These are phyloP conservation scores for Proisotoma minuta DNA, from an alignment of 2,888 invertebrate genomes.

Conservation along the genomic window DNA sequence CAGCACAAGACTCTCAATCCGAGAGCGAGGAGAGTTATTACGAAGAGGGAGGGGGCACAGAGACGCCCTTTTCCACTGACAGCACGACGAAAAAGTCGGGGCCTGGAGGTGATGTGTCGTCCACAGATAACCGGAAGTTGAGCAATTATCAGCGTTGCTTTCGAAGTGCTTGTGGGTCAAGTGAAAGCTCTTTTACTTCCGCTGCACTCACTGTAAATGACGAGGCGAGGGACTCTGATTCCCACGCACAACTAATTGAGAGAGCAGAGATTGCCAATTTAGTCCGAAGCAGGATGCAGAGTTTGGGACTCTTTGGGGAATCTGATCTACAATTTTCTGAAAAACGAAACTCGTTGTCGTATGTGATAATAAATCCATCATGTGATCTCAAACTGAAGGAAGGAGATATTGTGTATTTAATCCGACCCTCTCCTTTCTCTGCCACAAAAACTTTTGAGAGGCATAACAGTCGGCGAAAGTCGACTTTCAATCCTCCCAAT, in stretches of 20 bases:
- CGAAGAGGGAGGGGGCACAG: conserved; percentile 29
- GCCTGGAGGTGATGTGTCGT: conserved; percentile 23
- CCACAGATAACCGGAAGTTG: conserved; percentile 19
- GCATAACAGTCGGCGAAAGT: conserved; percentile 78
- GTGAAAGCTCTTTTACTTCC: conserved; percentile 41
- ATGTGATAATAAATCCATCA: conserved; percentile 96
- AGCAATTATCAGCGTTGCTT: conserved; percentile 35
- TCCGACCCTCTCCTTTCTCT: conserved; percentile 89
- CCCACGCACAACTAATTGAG: conserved; percentile 87
- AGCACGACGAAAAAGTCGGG: conserved; percentile 33
- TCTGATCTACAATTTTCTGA: conserved; percentile 69
- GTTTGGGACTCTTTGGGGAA: conserved; percentile 86
- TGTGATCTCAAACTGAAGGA: conserved; percentile 93
- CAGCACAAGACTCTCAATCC: conserved; percentile 71
- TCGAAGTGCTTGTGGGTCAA: conserved; percentile 43
- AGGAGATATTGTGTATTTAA: conserved; percentile 82
- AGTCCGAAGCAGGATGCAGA: conserved; percentile 90
- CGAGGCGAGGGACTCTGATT: conserved; percentile 72
- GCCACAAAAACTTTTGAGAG: conserved; percentile 90
- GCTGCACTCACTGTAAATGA: conserved; percentile 45
- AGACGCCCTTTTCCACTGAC: conserved; percentile 39
- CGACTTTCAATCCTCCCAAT: conserved; percentile 33
- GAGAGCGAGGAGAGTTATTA: conserved; percentile 41
- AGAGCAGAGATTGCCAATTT: conserved; percentile 84
- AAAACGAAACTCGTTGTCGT: conserved; percentile 86